A percentile compares a stretch with the other conserved stretches of the same genome.
Evolutionary conservation across 2,888 invertebrate species (phyloP).

Genomic region (Agriotes lineatus): DNA sequence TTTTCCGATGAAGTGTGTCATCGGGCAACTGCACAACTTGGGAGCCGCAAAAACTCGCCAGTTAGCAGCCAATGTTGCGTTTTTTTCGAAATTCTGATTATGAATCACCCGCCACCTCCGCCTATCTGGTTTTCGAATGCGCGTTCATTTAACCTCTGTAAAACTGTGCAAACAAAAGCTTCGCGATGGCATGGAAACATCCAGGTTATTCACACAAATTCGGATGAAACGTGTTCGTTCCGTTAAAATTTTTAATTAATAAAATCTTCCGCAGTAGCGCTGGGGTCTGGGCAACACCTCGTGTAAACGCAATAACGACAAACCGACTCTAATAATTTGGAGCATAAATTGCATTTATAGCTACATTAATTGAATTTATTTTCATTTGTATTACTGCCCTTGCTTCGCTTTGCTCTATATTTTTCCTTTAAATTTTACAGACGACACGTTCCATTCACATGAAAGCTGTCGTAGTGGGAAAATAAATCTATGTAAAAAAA

Average conservation of each 20-base stretch:
- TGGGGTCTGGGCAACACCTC: conserved; percentile 44
- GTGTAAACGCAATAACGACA: conserved; percentile 46
- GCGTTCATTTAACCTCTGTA: not conserved
- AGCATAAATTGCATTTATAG: conserved; percentile 52
- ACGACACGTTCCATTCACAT: not conserved
- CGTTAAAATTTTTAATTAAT: conserved; percentile 51
- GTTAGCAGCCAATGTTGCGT: too few relatives aligned
- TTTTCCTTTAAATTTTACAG: conserved; percentile 8
- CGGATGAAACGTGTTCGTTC: conserved; percentile 33
- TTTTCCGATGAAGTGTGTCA: too few relatives aligned
- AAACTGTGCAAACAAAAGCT: conserved; percentile 10
- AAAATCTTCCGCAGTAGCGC: conserved; percentile 46
- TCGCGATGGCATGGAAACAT: conserved; percentile 7
- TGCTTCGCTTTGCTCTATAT: conserved; percentile 4
- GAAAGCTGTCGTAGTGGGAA: too few relatives aligned
- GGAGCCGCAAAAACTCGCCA: too few relatives aligned
- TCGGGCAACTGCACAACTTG: too few relatives aligned
- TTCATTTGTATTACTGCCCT: conserved; percentile 45
- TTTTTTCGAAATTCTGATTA: not conserved
- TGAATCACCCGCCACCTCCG: not conserved
- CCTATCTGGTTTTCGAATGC: not conserved
- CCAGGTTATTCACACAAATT: conserved; percentile 20
- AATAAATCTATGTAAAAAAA: not conserved
- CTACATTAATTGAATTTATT: conserved; percentile 52
- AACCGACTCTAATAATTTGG: conserved; percentile 48